Conservation (phyloP, 1,140 invertebrate genomes). For the Tetragnatha versicolor region DNA sequence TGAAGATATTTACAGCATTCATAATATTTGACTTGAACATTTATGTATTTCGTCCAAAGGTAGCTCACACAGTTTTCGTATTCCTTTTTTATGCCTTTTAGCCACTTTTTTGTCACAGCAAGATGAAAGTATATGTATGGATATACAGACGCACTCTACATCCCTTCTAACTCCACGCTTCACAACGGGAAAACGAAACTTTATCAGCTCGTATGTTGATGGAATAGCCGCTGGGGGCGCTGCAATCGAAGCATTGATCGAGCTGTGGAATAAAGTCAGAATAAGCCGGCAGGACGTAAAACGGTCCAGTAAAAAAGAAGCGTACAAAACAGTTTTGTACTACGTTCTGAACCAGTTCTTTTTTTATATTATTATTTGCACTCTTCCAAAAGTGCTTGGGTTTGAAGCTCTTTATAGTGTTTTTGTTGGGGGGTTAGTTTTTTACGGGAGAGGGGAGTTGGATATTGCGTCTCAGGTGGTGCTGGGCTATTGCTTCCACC, state of each 20-base stretch:
- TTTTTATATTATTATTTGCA: background rate
- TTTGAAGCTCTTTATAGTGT: conserved; percentile 14
- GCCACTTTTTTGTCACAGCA: no score
- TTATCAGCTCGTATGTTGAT: conserved; percentile 23
- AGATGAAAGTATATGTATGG: no score
- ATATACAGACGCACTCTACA: no score
- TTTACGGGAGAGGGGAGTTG: background rate
- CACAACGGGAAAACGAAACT: conserved; percentile 9
- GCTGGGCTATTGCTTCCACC: background rate
- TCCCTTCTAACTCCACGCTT: no score
- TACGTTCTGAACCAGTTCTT: conserved; percentile 9
- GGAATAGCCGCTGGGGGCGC: conserved; percentile 6
- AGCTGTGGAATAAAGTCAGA: conserved; percentile 30
- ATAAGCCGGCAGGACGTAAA: conserved; percentile 40
- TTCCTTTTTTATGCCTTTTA: no score
- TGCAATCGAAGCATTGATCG: conserved; percentile 21
- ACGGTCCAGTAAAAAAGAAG: conserved; percentile 33
- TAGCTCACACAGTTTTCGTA: no score
- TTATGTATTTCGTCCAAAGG: no score
- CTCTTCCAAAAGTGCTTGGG: background rate
- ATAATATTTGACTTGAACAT: no score
- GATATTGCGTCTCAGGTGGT: conserved; percentile 27
- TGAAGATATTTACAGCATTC: no score
- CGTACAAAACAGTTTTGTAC: conserved; percentile 26
- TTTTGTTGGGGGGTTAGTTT: background rate